Percentiles rank a stretch among this genome's conserved stretches.
Evolutionary conservation across 2,888 invertebrate genomes (phyloP).

Genomic region (Drosophila peninsularis): DNA sequence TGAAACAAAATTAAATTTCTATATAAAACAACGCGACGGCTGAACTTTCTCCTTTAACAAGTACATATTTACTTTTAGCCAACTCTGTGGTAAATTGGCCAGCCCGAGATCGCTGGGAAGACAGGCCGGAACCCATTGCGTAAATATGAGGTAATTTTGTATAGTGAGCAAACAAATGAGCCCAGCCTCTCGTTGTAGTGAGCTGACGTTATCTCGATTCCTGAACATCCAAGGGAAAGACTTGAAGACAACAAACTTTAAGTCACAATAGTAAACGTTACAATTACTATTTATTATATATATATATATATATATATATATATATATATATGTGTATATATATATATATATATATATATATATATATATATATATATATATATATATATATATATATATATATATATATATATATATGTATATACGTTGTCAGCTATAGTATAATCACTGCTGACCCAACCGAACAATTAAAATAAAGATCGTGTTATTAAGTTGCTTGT

Average conservation of each 20-base stretch:
- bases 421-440: neutral
- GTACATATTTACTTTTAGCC: slow-evolving; percentile 59
- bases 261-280: slow-evolving; percentile 8
- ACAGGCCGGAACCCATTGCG: slow-evolving; percentile 58
- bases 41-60: slow-evolving; percentile 69
- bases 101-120: slow-evolving; percentile 13
- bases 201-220: slow-evolving; percentile 38
- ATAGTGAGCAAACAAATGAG: slow-evolving; percentile 34
- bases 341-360: no score
- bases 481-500: slow-evolving; percentile 15
- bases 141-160: slow-evolving; percentile 66
- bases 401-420: neutral
- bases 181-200: slow-evolving; percentile 18
- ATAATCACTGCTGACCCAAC: slow-evolving; percentile 11
- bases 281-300: neutral
- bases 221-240: slow-evolving; percentile 39
- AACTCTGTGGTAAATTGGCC: slow-evolving; percentile 60
- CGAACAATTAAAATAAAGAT: slow-evolving; percentile 27
- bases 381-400: no score
- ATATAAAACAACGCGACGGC: slow-evolving; percentile 43
- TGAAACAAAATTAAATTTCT: slow-evolving; percentile 34
- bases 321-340: neutral
- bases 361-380: no score
- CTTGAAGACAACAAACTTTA: neutral
- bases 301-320: no score